A percentile compares a stretch with the other conserved stretches of the same genome.
phyloP scores from a whole-genome alignment of 2,888 invertebrate species.

The Ferrisia virgata region DNA sequence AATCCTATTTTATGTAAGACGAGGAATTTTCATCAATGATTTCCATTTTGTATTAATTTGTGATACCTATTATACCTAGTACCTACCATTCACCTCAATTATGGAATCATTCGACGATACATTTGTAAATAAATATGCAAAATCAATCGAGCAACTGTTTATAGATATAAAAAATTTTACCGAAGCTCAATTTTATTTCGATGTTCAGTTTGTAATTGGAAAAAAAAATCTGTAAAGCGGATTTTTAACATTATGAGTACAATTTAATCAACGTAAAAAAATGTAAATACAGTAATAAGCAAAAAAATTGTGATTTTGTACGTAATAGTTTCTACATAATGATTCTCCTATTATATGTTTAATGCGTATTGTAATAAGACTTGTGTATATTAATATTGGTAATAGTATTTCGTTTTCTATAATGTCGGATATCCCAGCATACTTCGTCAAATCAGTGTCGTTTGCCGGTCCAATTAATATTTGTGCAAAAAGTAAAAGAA shows the following conservation, averaged over 20 bases:
- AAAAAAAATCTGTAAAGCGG: not conserved
- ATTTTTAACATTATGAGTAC: not conserved
- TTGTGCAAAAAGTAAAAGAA: not conserved
- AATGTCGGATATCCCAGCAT: not conserved
- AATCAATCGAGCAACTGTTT: not conserved
- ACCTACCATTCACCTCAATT: not conserved
- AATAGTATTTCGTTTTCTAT: constrained; percentile 15
- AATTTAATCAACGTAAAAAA: not conserved
- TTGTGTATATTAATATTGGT: constrained; percentile 10
- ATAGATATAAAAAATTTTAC: not conserved
- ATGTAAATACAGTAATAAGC: constrained; percentile 16
- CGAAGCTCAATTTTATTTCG: not conserved
- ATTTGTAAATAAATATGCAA: not conserved
- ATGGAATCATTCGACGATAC: not conserved
- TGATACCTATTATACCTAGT: too few species aligned
- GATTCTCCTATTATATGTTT: constrained; percentile 31
- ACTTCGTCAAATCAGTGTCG: not conserved
- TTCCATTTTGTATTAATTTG: too few species aligned
- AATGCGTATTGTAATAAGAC: not conserved
- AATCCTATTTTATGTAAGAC: too few species aligned
- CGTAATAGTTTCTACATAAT: constrained; percentile 32
- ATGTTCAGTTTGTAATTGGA: not conserved
- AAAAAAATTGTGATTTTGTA: constrained; percentile 31
- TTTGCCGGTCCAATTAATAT: not conserved
- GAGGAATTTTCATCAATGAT: too few species aligned